Evolutionary conservation across 2,888 invertebrate genomes (phyloP).

Genomic region (Tubulanus polymorphus): DNA sequence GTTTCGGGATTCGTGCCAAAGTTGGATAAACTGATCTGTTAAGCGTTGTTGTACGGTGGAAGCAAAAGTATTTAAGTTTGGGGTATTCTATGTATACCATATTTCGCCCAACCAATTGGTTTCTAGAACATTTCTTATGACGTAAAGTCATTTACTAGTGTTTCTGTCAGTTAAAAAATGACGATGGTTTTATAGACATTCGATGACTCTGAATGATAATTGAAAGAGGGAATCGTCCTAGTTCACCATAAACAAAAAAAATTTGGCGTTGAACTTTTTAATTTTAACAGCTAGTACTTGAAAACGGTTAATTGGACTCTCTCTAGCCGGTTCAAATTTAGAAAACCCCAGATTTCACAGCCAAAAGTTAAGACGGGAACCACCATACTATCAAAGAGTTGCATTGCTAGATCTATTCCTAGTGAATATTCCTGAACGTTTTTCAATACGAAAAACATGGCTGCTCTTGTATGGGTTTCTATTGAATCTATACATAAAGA

Average conservation of each 20-base stretch:
- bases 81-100: not conserved
- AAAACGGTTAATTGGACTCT: too few relatives aligned
- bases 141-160: not conserved
- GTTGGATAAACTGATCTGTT: not conserved
- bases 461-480: not conserved
- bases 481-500: not conserved
- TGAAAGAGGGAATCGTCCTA: not conserved
- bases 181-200: too few relatives aligned
- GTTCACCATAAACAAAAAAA: slow-evolving; percentile 3
- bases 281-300: too few relatives aligned
- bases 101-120: not conserved
- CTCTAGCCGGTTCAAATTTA: not conserved
- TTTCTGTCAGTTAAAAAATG: too few relatives aligned
- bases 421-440: not conserved
- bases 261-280: too few relatives aligned
- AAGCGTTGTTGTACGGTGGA: not conserved
- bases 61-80: not conserved
- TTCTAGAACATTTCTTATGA: not conserved
- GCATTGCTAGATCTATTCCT: not conserved
- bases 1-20: not conserved
- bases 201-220: not conserved
- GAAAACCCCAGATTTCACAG: slow-evolving; percentile 1
- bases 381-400: slow-evolving; percentile 3
- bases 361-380: not conserved
- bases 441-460: not conserved